Conservation (phyloP, 2,113 vertebrate species). For the Oxyura jamaicensis region DNA sequence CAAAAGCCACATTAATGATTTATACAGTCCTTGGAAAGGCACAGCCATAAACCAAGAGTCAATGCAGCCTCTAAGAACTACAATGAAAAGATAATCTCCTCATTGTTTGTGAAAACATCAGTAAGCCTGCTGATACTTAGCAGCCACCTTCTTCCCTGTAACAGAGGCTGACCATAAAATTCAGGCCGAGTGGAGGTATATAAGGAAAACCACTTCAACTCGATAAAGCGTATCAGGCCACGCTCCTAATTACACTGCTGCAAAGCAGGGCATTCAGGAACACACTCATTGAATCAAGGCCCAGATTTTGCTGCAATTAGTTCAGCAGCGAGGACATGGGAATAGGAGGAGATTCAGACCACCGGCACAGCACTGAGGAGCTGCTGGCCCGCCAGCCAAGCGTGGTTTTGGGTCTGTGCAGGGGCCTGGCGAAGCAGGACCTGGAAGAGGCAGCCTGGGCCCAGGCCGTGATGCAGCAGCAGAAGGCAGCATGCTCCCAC, state of each 20-base stretch:
- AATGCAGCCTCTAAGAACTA: not conserved
- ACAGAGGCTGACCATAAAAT: not conserved
- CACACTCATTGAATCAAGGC: not conserved
- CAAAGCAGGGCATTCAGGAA: not conserved
- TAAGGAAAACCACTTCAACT: not conserved
- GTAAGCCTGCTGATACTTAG: not conserved
- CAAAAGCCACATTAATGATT: not conserved
- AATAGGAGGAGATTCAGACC: not conserved
- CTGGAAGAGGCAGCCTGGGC: not conserved
- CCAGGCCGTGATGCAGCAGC: not conserved
- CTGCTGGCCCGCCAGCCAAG: not conserved
- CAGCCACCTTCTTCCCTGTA: not conserved
- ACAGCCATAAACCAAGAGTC: not conserved
- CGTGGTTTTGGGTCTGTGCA: not conserved
- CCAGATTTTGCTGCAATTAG: not conserved
- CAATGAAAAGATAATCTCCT: not conserved
- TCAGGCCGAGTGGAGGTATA: not conserved
- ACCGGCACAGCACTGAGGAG: accelerated
- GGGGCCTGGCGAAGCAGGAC: not conserved
- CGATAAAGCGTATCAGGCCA: not conserved
- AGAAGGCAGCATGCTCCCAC: not conserved
- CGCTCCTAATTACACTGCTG: not conserved
- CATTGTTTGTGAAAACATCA: not conserved
- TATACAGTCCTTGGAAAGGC: not conserved
- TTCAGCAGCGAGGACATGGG: accelerated